Conservation (phyloP, 2,797 vertebrate genomes). For the Prunella strophiata region DNA sequence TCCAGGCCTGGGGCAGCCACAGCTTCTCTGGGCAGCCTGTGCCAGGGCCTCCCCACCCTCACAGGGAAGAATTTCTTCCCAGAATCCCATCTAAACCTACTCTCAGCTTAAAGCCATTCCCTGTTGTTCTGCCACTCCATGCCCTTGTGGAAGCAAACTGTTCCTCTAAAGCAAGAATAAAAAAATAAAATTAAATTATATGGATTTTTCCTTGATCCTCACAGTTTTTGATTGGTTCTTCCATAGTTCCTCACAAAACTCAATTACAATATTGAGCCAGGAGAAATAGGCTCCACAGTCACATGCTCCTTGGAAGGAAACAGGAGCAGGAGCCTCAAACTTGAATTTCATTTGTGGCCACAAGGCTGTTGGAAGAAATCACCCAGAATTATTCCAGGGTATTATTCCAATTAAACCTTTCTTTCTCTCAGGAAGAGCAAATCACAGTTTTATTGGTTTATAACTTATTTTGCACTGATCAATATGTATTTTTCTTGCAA, state of each 20-base stretch:
- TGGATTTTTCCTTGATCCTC: not conserved
- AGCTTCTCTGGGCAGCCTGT: not conserved
- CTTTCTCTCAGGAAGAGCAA: not conserved
- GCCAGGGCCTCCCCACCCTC: too few relatives aligned
- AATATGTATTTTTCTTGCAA: not conserved
- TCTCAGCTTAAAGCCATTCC: not conserved
- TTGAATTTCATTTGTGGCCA: not conserved
- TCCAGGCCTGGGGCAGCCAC: not conserved
- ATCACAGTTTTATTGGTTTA: not conserved
- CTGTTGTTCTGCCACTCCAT: not conserved
- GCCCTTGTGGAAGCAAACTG: not conserved
- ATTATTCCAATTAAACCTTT: not conserved
- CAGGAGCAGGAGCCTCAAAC: not conserved
- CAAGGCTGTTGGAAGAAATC: rapidly evolving
- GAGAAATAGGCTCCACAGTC: not conserved
- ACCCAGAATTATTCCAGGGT: not conserved
- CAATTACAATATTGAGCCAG: not conserved
- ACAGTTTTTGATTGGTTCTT: not conserved
- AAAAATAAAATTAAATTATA: not conserved
- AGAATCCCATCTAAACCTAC: not conserved
- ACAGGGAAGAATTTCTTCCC: not conserved
- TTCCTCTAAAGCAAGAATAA: not conserved
- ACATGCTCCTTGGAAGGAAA: not conserved
- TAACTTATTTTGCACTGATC: not conserved
- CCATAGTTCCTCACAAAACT: not conserved